Evolutionary conservation across 2,888 invertebrate genomes (phyloP).

Genomic region (Erynnis tages): DNA sequence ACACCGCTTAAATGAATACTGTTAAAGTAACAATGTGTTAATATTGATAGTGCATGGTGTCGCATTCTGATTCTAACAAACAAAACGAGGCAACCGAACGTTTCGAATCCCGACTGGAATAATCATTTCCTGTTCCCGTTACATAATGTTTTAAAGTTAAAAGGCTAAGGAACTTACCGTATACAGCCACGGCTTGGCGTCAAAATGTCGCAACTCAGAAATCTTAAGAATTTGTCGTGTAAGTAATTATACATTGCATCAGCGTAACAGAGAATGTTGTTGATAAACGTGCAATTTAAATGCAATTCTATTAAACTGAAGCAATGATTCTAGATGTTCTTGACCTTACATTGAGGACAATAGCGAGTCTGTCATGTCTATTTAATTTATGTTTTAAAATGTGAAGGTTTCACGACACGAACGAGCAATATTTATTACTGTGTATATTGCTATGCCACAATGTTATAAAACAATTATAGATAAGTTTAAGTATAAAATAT

Average conservation of each 20-base stretch:
- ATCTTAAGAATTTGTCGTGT: neutral
- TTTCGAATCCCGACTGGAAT: too few species aligned
- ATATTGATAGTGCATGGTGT: too few species aligned
- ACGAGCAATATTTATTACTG: neutral
- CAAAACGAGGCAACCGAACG: too few species aligned
- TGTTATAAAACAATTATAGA: neutral
- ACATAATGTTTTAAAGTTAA: constrained; percentile 23
- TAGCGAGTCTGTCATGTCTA: constrained; percentile 18
- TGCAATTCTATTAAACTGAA: neutral
- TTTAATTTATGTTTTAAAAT: constrained; percentile 18
- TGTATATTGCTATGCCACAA: neutral
- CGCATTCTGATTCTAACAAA: too few species aligned
- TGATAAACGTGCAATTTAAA: neutral
- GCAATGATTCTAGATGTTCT: neutral
- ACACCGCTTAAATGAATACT: too few species aligned
- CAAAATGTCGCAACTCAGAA: neutral
- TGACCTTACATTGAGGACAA: constrained; percentile 19
- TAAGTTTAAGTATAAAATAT: neutral
- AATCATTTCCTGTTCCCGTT: constrained; percentile 14
- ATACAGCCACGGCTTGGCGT: neutral
- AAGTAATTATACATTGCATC: constrained; percentile 11
- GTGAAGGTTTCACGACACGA: constrained; percentile 15
- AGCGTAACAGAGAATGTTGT: too few species aligned
- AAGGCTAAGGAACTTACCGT: constrained; percentile 15
- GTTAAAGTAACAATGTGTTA: too few species aligned